Conservation (phyloP, 2,797 vertebrate genomes). For the Lagodon rhomboides region DNA sequence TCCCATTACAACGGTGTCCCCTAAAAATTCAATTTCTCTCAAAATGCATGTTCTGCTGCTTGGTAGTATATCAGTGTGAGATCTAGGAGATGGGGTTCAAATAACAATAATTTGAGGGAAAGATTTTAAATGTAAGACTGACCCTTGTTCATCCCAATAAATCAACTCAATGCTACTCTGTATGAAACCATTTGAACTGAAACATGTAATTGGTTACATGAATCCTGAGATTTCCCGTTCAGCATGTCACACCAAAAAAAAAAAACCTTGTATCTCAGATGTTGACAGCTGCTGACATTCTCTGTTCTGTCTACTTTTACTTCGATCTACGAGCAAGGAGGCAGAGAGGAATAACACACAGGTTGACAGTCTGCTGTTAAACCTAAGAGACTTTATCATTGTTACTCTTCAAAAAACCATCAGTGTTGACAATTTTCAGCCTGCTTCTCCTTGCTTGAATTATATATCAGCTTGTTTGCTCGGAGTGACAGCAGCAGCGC, state of each 20-base stretch:
- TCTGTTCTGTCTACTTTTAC: neutral
- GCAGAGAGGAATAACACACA: neutral
- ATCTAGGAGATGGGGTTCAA: neutral
- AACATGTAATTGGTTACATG: neutral
- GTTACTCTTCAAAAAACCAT: conserved; percentile 33
- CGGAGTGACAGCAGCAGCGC: conserved; percentile 34
- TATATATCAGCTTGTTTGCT: conserved; percentile 40
- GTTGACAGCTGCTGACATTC: neutral
- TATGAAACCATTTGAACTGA: neutral
- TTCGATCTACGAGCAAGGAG: neutral
- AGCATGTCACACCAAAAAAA: neutral
- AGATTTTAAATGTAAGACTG: neutral
- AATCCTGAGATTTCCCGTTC: neutral
- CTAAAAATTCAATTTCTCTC: neutral
- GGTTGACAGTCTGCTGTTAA: conserved; percentile 30
- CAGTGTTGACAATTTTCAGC: conserved; percentile 23
- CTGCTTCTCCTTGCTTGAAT: conserved; percentile 17
- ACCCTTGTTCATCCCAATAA: neutral
- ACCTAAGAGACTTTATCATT: conserved; percentile 43
- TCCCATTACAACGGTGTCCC: neutral
- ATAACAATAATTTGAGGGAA: neutral
- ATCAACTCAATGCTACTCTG: no score
- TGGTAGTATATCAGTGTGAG: neutral
- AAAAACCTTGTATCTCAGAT: neutral
- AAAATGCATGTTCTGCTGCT: neutral